These are phyloP conservation scores for Xanthorhoe designata DNA, from an alignment of 2,888 invertebrate species.

Conservation along the genomic window DNA sequence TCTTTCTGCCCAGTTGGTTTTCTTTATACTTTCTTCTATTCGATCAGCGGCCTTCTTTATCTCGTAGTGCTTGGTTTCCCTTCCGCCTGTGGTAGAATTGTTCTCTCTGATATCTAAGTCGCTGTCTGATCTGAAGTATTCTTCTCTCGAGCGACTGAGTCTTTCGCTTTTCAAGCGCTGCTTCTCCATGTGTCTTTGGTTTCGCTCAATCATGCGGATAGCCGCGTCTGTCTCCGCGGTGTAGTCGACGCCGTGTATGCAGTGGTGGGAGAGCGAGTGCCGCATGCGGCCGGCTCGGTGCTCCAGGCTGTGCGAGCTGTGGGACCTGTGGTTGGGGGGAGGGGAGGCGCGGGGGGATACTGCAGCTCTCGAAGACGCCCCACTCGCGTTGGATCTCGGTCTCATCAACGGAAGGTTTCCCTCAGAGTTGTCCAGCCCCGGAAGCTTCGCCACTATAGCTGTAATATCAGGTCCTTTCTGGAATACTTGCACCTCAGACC, in stretches of 20 bases:
- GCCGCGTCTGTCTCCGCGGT: conserved; percentile 86
- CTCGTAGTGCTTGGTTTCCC: conserved; percentile 65
- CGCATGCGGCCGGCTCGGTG: conserved; percentile 74
- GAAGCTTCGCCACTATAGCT: conserved; percentile 88
- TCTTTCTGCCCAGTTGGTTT: conserved; percentile 81
- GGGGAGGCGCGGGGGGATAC: conserved; percentile 69
- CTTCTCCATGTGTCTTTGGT: conserved; percentile 86
- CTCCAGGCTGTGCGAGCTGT: conserved; percentile 79
- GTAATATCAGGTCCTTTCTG: conserved; percentile 93
- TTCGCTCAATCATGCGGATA: conserved; percentile 85
- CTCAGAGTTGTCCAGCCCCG: conserved; percentile 82
- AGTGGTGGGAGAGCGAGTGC: conserved; percentile 79
- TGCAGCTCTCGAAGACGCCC: conserved; percentile 84
- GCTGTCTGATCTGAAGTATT: conserved; percentile 74
- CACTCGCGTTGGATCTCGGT: conserved; percentile 84
- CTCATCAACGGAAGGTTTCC: conserved; percentile 75
- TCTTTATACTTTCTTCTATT: conserved; percentile 80
- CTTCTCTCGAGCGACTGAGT: conserved; percentile 72
- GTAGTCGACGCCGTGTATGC: conserved; percentile 82
- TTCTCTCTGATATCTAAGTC: conserved; percentile 68
- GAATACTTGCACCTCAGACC: conserved; percentile 87
- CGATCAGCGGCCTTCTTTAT: conserved; percentile 74
- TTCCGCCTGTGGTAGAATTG: conserved; percentile 50
- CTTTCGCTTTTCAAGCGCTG: conserved; percentile 79
- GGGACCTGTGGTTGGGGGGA: conserved; percentile 64